Percentiles rank a stretch among this genome's conserved stretches.
These are phyloP conservation scores for Nebria ingens DNA, from an alignment of 1,140 invertebrate species.

Conservation along the genomic window DNA sequence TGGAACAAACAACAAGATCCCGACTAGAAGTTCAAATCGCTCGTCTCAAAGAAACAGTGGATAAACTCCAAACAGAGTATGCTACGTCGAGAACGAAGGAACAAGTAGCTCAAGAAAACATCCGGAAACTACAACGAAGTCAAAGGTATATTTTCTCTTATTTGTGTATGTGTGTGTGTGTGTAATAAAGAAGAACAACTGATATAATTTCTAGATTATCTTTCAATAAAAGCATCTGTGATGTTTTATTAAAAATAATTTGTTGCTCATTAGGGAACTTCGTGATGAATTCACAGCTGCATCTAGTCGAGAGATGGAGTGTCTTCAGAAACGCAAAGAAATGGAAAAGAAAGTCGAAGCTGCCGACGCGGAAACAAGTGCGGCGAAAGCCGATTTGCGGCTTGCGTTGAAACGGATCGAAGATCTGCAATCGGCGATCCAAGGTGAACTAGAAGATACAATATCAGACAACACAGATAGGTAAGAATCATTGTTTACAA, in stretches of 20 bases:
- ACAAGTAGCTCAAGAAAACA: slow-evolving; percentile 60
- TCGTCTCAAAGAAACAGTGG: slow-evolving; percentile 72
- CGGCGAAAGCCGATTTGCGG: slow-evolving; percentile 58
- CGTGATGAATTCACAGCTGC: slow-evolving; percentile 58
- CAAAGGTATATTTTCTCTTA: slow-evolving; percentile 24
- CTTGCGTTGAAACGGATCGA: slow-evolving; percentile 74
- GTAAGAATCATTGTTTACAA: slow-evolving; percentile 26
- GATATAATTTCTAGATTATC: no score
- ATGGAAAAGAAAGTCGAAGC: slow-evolving; percentile 58
- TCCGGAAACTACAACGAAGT: slow-evolving; percentile 58
- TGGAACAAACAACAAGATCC: slow-evolving; percentile 75
- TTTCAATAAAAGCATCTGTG: no score
- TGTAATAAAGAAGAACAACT: no score
- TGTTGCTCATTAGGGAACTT: slow-evolving; percentile 47
- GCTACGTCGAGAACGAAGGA: slow-evolving; percentile 59
- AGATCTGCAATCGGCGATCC: slow-evolving; percentile 75
- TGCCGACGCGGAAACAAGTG: slow-evolving; percentile 50
- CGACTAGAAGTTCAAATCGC: slow-evolving; percentile 75
- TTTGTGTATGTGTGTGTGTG: background rate
- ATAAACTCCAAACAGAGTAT: slow-evolving; percentile 65
- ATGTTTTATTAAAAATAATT: no score
- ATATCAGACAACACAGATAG: slow-evolving; percentile 51
- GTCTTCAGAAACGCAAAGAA: slow-evolving; percentile 53
- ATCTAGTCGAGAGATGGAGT: slow-evolving; percentile 59
- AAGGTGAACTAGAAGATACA: slow-evolving; percentile 58